These are phyloP conservation scores for Nebria brevicollis DNA, from an alignment of 2,888 invertebrate species.

Conservation along the genomic window DNA sequence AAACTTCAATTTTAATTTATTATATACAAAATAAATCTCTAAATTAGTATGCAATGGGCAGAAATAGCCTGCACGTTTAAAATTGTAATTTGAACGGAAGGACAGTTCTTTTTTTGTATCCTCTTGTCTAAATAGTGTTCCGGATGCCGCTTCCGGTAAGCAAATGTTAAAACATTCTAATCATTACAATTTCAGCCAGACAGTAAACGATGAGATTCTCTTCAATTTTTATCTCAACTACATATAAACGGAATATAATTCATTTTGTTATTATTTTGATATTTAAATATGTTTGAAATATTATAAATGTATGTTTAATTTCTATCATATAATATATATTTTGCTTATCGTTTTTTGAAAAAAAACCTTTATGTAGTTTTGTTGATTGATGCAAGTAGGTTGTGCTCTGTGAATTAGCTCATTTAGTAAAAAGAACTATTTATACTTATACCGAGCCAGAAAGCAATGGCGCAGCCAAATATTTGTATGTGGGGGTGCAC, in stretches of 20 bases:
- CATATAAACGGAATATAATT: too few relatives aligned
- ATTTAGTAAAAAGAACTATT: background rate
- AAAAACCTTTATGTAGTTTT: too few relatives aligned
- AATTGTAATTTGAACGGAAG: background rate
- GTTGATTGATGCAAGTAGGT: too few relatives aligned
- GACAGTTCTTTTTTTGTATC: conserved; percentile 1
- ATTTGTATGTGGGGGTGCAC: background rate
- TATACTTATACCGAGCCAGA: background rate
- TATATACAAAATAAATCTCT: too few relatives aligned
- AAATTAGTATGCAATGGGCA: background rate
- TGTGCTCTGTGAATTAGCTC: background rate
- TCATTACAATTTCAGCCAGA: background rate
- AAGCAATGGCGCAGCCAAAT: background rate
- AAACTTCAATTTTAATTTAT: too few relatives aligned
- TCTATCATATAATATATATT: too few relatives aligned
- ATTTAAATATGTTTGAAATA: too few relatives aligned
- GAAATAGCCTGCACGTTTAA: background rate
- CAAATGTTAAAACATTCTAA: background rate
- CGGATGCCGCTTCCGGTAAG: background rate
- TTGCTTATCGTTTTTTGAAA: too few relatives aligned
- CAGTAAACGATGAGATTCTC: background rate
- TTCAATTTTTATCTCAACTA: too few relatives aligned
- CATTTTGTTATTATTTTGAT: too few relatives aligned
- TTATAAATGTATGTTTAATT: too few relatives aligned
- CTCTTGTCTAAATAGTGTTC: background rate